Evolutionary conservation across 2,797 vertebrate genomes (phyloP).

Genomic region (Agapornis canus): DNA sequence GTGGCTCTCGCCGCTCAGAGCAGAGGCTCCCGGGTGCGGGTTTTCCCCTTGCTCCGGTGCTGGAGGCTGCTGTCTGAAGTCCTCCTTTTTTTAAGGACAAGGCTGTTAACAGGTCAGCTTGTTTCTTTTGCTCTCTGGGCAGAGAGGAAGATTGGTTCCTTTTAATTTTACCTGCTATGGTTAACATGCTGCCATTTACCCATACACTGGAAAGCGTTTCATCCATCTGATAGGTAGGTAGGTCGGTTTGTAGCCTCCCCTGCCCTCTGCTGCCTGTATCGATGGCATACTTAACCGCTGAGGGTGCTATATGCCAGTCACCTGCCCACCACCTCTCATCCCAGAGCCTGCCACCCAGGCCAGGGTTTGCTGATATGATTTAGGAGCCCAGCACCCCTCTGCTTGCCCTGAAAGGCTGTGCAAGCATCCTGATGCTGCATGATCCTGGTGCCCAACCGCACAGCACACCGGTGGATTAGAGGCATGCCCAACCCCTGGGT

Average conservation of each 20-base stretch:
- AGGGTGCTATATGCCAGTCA: fast-evolving
- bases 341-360: background rate
- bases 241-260: background rate
- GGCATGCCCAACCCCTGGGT: fast-evolving
- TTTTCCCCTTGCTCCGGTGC: background rate
- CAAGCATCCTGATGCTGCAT: background rate
- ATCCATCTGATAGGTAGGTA: background rate
- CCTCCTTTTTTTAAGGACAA: background rate
- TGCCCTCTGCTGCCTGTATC: fast-evolving
- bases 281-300: fast-evolving
- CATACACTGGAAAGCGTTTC: background rate
- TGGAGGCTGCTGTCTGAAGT: background rate
- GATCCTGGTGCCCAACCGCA: background rate
- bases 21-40: background rate
- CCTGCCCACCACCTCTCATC: fast-evolving
- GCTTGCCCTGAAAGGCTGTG: fast-evolving
- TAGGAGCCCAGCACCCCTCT: background rate
- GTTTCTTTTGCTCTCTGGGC: background rate
- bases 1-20: too few relatives aligned
- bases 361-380: fast-evolving
- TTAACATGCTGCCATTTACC: fast-evolving
- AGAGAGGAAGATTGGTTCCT: background rate
- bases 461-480: fast-evolving
- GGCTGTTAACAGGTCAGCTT: background rate
- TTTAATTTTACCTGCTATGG: background rate